Percentiles rank a stretch among this genome's conserved stretches.
Evolutionary conservation across 2,888 invertebrate species (phyloP).

Genomic region (Eurois occulta): DNA sequence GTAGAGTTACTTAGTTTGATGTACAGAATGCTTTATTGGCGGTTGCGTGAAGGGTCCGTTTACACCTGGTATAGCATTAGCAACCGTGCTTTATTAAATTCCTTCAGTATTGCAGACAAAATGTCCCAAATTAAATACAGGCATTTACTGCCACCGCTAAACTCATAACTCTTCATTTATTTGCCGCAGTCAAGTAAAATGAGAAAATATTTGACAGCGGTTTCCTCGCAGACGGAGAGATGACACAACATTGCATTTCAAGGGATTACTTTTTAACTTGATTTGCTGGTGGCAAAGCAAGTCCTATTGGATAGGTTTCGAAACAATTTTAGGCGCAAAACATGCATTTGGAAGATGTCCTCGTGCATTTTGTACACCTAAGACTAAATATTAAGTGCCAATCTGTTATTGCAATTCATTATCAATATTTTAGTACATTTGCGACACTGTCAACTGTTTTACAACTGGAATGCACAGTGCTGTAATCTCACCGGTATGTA

Average conservation of each 20-base stretch:
- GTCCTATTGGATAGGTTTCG: background rate
- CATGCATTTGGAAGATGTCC: background rate
- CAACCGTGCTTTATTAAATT: background rate
- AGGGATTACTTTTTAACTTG: conserved; percentile 47
- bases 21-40: background rate
- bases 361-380: background rate
- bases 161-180: conserved; percentile 40
- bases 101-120: background rate
- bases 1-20: background rate
- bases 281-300: conserved; percentile 18
- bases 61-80: background rate
- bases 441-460: background rate
- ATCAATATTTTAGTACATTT: background rate
- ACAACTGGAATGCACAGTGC: background rate
- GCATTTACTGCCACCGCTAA: conserved; percentile 8
- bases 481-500: conserved; percentile 5
- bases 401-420: background rate
- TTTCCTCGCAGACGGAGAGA: conserved; percentile 20
- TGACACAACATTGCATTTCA: conserved; percentile 32
- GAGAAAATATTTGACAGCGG: conserved; percentile 56
- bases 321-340: background rate
- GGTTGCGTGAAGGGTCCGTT: background rate
- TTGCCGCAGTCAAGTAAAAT: conserved; percentile 30
- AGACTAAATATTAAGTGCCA: background rate
- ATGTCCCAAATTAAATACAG: conserved; percentile 18